A percentile compares a stretch with the other conserved stretches of the same genome.
Conservation (phyloP, 1,140 invertebrate species). For the Mizuhopecten yessoensis region DNA sequence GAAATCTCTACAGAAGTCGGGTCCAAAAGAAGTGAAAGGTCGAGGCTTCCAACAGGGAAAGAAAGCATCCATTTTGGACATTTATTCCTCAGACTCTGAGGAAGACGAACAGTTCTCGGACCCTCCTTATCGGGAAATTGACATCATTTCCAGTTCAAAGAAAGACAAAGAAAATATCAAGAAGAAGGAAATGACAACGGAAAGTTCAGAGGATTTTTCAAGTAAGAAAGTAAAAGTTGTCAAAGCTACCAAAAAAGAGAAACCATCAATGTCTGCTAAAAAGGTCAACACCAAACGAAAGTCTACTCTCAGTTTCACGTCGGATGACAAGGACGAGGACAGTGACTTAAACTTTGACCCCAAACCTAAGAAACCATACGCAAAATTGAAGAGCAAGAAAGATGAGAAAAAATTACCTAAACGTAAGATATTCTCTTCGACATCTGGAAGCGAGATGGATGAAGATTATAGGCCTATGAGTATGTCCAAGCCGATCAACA, state of each 20-base stretch:
- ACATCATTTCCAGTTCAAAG: slow-evolving; percentile 12
- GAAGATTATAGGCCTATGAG: neutral
- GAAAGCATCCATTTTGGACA: slow-evolving; percentile 62
- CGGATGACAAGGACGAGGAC: neutral
- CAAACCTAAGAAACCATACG: neutral
- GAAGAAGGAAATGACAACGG: neutral
- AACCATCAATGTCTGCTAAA: neutral
- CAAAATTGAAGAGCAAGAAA: neutral
- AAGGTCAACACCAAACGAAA: slow-evolving; percentile 33
- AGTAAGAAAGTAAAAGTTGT: neutral
- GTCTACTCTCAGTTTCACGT: neutral
- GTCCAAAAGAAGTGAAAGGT: slow-evolving; percentile 41
- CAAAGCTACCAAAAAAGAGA: neutral
- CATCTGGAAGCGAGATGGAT: slow-evolving; percentile 21
- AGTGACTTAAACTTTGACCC: slow-evolving; percentile 1
- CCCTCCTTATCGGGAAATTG: neutral
- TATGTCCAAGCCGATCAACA: slow-evolving; percentile 9
- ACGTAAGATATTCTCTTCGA: neutral
- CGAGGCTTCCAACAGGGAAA: slow-evolving; percentile 45
- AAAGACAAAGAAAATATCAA: slow-evolving; percentile 5
- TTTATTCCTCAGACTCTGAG: slow-evolving; percentile 73
- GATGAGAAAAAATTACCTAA: neutral
- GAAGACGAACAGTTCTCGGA: slow-evolving; percentile 44
- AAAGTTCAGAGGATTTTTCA: neutral
- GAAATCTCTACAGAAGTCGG: slow-evolving; percentile 37